Evolutionary conservation across 2,888 invertebrate genomes (phyloP), one percentile per base, ranked within the genome.

Genomic region (Hermodice carunculata): DNA sequence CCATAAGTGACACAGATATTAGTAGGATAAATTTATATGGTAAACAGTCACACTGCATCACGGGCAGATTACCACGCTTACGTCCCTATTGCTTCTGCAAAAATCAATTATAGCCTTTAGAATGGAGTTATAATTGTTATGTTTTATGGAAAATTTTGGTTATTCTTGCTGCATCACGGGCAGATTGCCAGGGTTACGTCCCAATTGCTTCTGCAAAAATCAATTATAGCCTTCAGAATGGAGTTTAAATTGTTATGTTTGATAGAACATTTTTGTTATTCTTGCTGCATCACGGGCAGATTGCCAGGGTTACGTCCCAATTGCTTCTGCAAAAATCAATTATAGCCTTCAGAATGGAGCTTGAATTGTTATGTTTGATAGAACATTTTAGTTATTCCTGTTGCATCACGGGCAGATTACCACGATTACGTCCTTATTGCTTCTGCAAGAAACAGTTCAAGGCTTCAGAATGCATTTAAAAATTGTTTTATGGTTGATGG

Each of bases 11-110:
- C 2, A 8, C 2, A 5, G 42, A 54, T 11, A 42, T 54, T 1
- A 54, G 54, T 42, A 88, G 94, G 54, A 91, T 93, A 64, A 94
- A 94, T 86, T 91, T 91, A 81, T 96, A 95, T 77, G 93, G 94
- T 6, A 86, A 89, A 29, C 92, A 93, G 76, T 93, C 95, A 0
- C 89, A 90, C 74, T 96, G 96, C 78, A 91, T 96, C 43, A 91
- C 92, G 74, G 78, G 81, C 1, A 88, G 67, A 24, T 75, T 78
- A 46, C 85, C 84, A 43, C 70, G 94, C 80, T 87, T 95, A 34
- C 89, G 94, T 67, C 94, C 93, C 82, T 95, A 90, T 81, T 95
- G 95, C 84, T 93, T 92, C 78, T 95, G 95, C 22, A 58, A 31
- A 53, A 2, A 37, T 1, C 51, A 51, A 19, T 32, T 51, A n/a